These are phyloP conservation scores for Chrysaora quinquecirrha DNA, from an alignment of 30 jellyfish, hydroid and myxozoan genomes.

Conservation along the genomic window DNA sequence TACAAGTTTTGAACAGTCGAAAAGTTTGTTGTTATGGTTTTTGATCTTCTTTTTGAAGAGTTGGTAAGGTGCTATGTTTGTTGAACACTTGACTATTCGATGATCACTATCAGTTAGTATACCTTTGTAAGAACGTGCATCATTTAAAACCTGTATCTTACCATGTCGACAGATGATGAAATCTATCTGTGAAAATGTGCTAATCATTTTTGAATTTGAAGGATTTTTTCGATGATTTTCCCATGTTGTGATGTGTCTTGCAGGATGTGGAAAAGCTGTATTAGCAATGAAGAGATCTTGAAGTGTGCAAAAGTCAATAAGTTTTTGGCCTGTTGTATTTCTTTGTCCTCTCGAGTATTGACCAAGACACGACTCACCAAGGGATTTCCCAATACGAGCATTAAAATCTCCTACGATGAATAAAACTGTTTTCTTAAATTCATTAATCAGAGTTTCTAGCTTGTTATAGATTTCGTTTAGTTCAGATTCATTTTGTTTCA, in stretches of 20 bases:
- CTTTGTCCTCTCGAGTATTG: conserved; percentile 23
- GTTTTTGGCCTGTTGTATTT: conserved; percentile 31
- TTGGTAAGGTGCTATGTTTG: background rate
- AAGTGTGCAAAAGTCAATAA: conserved; percentile 26
- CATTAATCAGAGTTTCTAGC: conserved; percentile 14
- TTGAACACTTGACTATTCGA: background rate
- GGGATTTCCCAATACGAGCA: conserved; percentile 34
- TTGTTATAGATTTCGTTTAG: conserved; percentile 14
- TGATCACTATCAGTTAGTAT: conserved; percentile 32
- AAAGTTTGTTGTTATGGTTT: background rate
- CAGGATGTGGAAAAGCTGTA: conserved; percentile 49
- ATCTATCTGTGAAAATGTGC: conserved; percentile 20
- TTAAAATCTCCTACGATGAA: conserved; percentile 27
- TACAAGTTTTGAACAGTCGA: background rate
- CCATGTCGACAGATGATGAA: conserved; percentile 42
- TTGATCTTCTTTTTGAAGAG: background rate
- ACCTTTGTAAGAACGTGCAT: conserved; percentile 15
- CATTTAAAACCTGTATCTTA: conserved; percentile 13
- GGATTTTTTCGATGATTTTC: conserved; percentile 30
- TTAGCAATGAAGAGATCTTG: conserved; percentile 35
- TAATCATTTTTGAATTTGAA: conserved; percentile 11
- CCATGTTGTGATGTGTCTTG: conserved; percentile 62
- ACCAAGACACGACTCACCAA: conserved; percentile 23
- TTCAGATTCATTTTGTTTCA: conserved; percentile 22
- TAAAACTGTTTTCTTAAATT: conserved; percentile 8